These are phyloP conservation scores for Coboldia fuscipes DNA, from an alignment of 1,140 invertebrate species.

Conservation along the genomic window DNA sequence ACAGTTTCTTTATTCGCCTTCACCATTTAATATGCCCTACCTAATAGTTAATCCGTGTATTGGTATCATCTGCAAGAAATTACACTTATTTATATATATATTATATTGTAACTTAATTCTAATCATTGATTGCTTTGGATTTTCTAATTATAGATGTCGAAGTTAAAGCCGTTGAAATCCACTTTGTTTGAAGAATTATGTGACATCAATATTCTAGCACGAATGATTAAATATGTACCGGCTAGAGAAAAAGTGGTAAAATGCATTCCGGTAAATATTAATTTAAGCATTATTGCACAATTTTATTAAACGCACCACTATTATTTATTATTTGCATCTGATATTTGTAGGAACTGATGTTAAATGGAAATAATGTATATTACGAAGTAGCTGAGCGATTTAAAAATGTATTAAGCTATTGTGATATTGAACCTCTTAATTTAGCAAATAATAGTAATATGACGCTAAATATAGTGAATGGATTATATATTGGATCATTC, in stretches of 20 bases:
- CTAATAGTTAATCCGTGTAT: too few species aligned
- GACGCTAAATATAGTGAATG: constrained; percentile 10
- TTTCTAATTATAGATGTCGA: too few species aligned
- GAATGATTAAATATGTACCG: constrained; percentile 45
- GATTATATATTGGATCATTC: constrained; percentile 45
- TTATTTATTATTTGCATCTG: constrained; percentile 10
- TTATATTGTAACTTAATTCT: too few species aligned
- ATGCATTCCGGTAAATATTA: constrained; percentile 33
- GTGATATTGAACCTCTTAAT: neutral
- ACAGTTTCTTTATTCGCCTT: too few species aligned
- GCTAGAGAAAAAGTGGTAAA: constrained; percentile 40
- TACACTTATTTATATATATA: too few species aligned
- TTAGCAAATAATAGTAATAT: constrained; percentile 2
- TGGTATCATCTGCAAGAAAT: too few species aligned
- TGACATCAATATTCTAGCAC: constrained; percentile 45
- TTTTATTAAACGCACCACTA: neutral
- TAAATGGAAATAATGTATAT: constrained; percentile 5
- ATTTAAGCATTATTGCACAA: constrained; percentile 4
- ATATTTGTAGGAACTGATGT: constrained; percentile 7
- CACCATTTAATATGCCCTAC: too few species aligned
- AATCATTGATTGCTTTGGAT: too few species aligned
- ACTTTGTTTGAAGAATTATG: constrained; percentile 43
- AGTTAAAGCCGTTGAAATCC: too few species aligned
- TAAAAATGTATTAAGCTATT: neutral
- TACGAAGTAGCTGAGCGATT: neutral